Base-by-base conservation (phyloP, 2,797 vertebrate genomes). In the Eulemur rubriventer region DNA sequence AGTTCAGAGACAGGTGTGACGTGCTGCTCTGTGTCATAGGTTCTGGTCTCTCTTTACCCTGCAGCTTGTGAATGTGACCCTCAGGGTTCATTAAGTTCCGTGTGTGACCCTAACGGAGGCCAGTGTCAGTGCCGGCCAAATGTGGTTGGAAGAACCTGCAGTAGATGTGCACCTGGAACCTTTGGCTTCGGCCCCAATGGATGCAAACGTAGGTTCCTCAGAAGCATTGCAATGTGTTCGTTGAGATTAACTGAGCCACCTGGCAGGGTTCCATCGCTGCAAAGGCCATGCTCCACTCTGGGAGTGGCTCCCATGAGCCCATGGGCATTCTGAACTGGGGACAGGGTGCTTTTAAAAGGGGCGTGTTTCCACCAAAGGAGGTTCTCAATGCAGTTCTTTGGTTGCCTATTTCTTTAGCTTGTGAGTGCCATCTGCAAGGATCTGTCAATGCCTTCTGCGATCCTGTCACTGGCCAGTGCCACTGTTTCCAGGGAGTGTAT, bases 1-100 rank as follows among this genome's bases (percentile, higher is more conserved):
- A 4, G 69, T 28, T 43, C 22, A 18, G 70, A 80, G 14, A 20
- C 12, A 6, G 84, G 16, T 16, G n/a, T 2, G 11, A 46, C 2
- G 0, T 13, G 11, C 50, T 63, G 8, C 76, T 18, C 12, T 57
- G 6, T 41, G 35, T 59, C 12, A 55, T 0, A 2, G 4, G n/a
- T 75, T 78, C 57, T 97, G 38, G 20, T 30, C 28, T 95, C 48
- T 96, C 57, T 94, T 24, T 84, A 13, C 80, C 0, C 0, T 97
- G 94, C 98, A 99, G 99, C 99, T 61, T 99, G 99, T 98, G 98
- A 99, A 82, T 99, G 99, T 90, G 99, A 99, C 98, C 99, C 99
- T 0, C 99, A 99, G 98, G 99, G 99, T 43, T 99, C 99, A 0
- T 97, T 99, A 87, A 99, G 99, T 98, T 99, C 99, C 0, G 99